A percentile compares a stretch with the other conserved stretches of the same genome.
phyloP scores from a whole-genome alignment of 1,140 invertebrate species.

The Lepidurus couesii region DNA sequence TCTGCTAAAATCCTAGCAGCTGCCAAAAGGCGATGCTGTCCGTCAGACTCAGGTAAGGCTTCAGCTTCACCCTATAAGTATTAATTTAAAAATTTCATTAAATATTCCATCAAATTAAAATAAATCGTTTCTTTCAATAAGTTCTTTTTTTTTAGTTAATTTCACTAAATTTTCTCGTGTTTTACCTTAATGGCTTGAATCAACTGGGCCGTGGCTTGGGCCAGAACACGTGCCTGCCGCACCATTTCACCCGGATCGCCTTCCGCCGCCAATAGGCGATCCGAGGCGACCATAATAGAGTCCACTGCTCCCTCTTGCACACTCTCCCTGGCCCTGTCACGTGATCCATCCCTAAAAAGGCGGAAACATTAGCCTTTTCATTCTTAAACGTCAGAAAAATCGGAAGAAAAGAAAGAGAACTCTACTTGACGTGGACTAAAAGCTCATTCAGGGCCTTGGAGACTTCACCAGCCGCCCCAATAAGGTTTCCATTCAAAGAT shows the following conservation, averaged over 20 bases:
- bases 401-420: conserved; percentile 36
- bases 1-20: conserved; percentile 90
- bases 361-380: conserved; percentile 22
- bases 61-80: conserved; percentile 68
- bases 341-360: conserved; percentile 44
- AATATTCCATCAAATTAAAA: conserved; percentile 39
- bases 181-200: conserved; percentile 82
- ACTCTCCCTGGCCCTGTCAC: conserved; percentile 50
- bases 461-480: conserved; percentile 78
- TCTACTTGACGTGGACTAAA: conserved; percentile 76
- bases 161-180: conserved; percentile 20
- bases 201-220: conserved; percentile 65
- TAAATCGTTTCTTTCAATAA: conserved; percentile 28
- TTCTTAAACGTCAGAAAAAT: neutral
- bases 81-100: neutral
- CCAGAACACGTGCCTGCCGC: conserved; percentile 81
- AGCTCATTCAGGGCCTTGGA: conserved; percentile 83
- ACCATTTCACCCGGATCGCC: conserved; percentile 89
- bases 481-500: conserved; percentile 65
- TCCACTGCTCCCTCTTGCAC: conserved; percentile 78
- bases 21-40: conserved; percentile 80
- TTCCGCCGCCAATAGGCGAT: conserved; percentile 73
- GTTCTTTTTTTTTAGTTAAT: conserved; percentile 23
- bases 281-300: conserved; percentile 82
- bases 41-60: conserved; percentile 74